Conservation (phyloP, 2,113 vertebrate species). For the Rhea americana region DNA sequence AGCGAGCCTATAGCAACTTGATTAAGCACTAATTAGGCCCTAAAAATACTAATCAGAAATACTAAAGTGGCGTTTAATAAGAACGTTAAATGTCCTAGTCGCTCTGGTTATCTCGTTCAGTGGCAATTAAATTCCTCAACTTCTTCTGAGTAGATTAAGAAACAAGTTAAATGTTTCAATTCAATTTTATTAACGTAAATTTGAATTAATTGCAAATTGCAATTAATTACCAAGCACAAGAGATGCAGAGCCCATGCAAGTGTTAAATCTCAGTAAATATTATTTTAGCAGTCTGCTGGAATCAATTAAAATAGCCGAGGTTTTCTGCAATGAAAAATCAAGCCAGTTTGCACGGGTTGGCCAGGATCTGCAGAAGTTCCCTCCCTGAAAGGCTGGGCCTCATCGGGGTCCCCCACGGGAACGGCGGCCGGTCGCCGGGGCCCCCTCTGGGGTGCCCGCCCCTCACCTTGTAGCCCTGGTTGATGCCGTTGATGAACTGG, state of each 20-base stretch:
- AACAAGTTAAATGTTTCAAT: slow-evolving; percentile 80
- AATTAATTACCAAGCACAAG: slow-evolving; percentile 73
- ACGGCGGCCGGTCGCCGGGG: no score
- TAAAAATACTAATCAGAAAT: slow-evolving; percentile 85
- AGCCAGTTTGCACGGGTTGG: fast-evolving
- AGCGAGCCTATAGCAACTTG: slow-evolving; percentile 80
- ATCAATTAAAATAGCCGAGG: not conserved
- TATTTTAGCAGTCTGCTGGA: slow-evolving; percentile 14
- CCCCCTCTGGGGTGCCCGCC: not conserved
- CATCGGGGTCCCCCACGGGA: fast-evolving
- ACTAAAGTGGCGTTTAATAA: slow-evolving; percentile 84
- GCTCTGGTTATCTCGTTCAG: slow-evolving; percentile 76
- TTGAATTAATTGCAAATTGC: slow-evolving; percentile 78
- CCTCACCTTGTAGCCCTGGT: slow-evolving; percentile 97
- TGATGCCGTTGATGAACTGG: slow-evolving; percentile 98
- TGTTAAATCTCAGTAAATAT: slow-evolving; percentile 73
- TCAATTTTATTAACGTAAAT: slow-evolving; percentile 81
- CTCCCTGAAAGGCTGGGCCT: fast-evolving
- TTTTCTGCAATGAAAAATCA: not conserved
- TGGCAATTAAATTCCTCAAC: slow-evolving; percentile 77
- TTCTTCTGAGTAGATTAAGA: slow-evolving; percentile 78
- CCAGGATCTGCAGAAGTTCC: not conserved
- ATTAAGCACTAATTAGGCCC: slow-evolving; percentile 83
- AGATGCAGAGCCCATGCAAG: slow-evolving; percentile 56
- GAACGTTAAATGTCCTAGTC: slow-evolving; percentile 78